These are phyloP conservation scores for Ips nitidus DNA, from an alignment of 1,140 invertebrate genomes.

Conservation along the genomic window DNA sequence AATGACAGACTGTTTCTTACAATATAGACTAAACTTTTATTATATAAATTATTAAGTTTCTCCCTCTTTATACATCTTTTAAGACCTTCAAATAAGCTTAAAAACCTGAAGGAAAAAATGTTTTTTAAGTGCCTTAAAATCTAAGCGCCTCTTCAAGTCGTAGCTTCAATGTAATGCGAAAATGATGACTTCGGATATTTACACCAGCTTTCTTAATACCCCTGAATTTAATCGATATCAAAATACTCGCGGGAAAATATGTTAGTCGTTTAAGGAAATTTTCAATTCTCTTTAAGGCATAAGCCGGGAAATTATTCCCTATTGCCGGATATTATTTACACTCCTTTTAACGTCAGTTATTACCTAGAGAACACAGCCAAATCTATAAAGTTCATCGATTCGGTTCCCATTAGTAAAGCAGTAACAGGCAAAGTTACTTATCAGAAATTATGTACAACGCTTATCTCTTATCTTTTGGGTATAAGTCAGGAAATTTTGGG, in stretches of 20 bases:
- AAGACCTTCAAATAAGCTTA: not conserved
- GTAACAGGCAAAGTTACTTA: constrained; percentile 1
- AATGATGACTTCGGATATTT: constrained; percentile 2
- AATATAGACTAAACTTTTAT: not conserved
- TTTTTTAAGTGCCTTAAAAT: not conserved
- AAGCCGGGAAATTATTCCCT: not conserved
- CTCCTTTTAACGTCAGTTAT: not conserved
- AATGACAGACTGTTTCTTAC: not conserved
- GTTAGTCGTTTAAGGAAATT: not conserved
- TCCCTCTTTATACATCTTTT: not conserved
- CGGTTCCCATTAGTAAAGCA: not conserved
- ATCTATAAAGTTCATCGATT: no score
- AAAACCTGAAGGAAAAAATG: not conserved
- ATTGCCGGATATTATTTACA: not conserved
- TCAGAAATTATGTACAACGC: no score
- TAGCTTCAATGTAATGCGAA: not conserved
- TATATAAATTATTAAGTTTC: constrained; percentile 3
- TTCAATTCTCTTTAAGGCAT: not conserved
- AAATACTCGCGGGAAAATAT: not conserved
- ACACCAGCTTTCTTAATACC: not conserved
- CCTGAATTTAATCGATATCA: not conserved
- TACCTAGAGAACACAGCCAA: not conserved
- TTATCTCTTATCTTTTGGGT: no score
- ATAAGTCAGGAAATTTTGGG: no score
- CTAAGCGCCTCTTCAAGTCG: not conserved